Evolutionary conservation across 2,113 vertebrate species (phyloP).

Genomic region (Pampusana beccarii): DNA sequence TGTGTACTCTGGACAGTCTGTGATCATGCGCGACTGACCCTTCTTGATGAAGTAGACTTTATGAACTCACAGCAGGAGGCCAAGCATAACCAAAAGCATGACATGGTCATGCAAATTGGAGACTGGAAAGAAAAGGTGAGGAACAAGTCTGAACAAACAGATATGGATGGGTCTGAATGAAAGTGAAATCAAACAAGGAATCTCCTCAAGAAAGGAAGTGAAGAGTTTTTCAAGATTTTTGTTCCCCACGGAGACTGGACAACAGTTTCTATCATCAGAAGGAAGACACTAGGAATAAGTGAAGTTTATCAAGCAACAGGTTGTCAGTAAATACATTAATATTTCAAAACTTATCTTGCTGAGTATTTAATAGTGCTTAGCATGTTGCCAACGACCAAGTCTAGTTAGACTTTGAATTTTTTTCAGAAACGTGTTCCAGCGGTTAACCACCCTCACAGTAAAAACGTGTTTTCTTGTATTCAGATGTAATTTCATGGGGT

Average conservation of each 20-base stretch:
- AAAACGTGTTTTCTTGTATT: not conserved
- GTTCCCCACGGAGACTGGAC: not conserved
- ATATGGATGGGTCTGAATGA: not conserved
- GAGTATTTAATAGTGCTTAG: not conserved
- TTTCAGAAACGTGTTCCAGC: not conserved
- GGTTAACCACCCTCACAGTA: not conserved
- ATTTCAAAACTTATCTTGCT: not conserved
- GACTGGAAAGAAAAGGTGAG: not conserved
- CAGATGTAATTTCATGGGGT: no score
- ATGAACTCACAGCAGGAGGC: not conserved
- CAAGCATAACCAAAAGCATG: not conserved
- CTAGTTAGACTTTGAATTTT: not conserved
- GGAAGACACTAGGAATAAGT: not conserved
- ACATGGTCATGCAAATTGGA: not conserved
- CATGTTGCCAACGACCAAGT: not conserved
- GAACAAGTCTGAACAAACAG: not conserved
- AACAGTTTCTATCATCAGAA: not conserved
- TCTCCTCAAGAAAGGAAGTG: not conserved
- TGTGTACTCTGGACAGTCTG: not conserved
- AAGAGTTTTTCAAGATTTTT: not conserved
- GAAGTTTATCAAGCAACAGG: not conserved
- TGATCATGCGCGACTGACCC: not conserved
- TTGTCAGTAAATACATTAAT: not conserved
- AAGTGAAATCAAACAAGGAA: not conserved
- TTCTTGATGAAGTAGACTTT: not conserved